phyloP scores from a whole-genome alignment of 1,140 invertebrate species.

The Brachionus manjavacas region DNA sequence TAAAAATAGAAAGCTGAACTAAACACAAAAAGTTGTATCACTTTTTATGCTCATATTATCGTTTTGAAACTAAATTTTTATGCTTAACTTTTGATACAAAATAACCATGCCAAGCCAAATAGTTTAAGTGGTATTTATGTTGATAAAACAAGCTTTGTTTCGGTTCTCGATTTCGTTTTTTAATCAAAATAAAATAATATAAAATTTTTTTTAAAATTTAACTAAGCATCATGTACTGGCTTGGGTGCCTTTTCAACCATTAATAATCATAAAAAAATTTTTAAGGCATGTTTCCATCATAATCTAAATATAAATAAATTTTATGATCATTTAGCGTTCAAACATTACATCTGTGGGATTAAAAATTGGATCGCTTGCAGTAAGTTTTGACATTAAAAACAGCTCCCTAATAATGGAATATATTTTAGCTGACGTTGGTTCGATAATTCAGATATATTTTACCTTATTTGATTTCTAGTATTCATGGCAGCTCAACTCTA shows the following conservation, averaged over 20 bases:
- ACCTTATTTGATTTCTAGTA: too few relatives aligned
- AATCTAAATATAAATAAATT: background rate
- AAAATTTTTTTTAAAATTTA: background rate
- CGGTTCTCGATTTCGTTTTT: background rate
- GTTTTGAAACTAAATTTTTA: background rate
- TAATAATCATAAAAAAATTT: background rate
- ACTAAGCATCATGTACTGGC: background rate
- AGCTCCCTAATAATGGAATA: background rate
- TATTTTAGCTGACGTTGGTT: background rate
- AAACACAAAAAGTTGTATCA: background rate
- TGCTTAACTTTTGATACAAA: background rate
- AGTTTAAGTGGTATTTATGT: background rate
- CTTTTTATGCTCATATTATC: background rate
- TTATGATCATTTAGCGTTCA: background rate
- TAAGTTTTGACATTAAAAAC: background rate
- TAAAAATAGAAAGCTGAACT: conserved; percentile 1
- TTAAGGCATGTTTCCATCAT: background rate
- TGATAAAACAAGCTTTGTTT: background rate
- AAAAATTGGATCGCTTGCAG: background rate
- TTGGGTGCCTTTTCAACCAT: background rate
- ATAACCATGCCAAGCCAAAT: background rate
- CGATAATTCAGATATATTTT: background rate
- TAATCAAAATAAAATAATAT: background rate
- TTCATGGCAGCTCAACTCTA: too few relatives aligned
- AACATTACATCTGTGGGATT: background rate